Conservation (phyloP, 2,113 vertebrate genomes). For the Megaceryle torquata region DNA sequence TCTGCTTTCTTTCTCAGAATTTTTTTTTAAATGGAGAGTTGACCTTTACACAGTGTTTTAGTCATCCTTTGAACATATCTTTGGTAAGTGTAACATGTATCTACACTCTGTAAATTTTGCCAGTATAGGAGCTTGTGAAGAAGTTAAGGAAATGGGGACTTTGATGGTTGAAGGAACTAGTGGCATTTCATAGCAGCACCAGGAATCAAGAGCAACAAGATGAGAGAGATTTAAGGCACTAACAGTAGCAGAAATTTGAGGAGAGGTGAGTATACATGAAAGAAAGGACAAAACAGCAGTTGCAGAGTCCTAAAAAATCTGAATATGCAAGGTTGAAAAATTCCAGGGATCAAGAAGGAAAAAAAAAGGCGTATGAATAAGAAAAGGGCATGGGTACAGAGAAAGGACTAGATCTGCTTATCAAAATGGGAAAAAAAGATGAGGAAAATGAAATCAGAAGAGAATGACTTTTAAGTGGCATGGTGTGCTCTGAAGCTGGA, state of each 20-base stretch:
- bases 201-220: neutral
- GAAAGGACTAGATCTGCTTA: neutral
- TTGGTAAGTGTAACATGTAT: rapidly evolving
- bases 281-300: neutral
- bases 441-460: neutral
- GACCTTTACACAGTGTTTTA: neutral
- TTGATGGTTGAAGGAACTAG: neutral
- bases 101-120: neutral
- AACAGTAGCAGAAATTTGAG: neutral
- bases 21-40: neutral
- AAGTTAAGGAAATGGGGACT: neutral
- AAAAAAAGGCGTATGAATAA: neutral
- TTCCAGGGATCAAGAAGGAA: neutral
- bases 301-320: neutral
- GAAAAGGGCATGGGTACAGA: neutral
- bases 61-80: neutral
- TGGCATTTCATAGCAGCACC: neutral
- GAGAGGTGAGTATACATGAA: neutral
- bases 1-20: neutral
- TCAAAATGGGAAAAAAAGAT: neutral
- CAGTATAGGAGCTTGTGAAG: neutral
- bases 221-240: neutral
- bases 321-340: neutral
- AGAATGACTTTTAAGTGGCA: neutral
- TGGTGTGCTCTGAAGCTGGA: neutral